Evolutionary conservation across 2,888 invertebrate genomes (phyloP), one percentile per base, ranked within the genome.

Genomic region (Macropis europaea): DNA sequence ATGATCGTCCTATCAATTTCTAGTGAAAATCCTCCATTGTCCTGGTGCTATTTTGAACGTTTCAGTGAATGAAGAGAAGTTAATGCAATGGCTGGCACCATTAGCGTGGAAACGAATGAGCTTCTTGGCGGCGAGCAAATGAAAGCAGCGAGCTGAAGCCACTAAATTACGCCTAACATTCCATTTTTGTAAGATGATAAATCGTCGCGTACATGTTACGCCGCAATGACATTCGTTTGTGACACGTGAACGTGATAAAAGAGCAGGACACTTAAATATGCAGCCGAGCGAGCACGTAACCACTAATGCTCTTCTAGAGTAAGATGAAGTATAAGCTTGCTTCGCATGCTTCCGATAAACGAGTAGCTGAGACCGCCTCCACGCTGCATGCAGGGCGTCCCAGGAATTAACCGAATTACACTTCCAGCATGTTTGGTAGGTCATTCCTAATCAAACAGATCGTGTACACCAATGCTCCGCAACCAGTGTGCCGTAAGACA

Each of bases 211-310:
- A 38, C 47, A 15, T 13, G 36, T 56, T 36, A 30, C 34, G 43
- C 36, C 42, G 56, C 22, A 63, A 56, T 68, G 48, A 63, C 50
- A 63, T 63, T 56, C 56, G 9, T 43, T 56, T 56, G 42, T 47
- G 54, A 68, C 63, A 68, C 54, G 63, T 48, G 43, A 42, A 56
- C 43, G 56, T 50, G 63, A 68, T 68, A 63, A 68, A 63, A 22
- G 54, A 68, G 62, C 54, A 7, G 48, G 48, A 13, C 13, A 9
- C 22, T 56, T 43, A 43, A 56, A n/a, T 26, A 9, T 17, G 45
- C 34, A 40, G 15, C 24, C 40, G 32, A 11, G 45, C 26, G 48
- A 56, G 47, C 54, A 63, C 63, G 63, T 63, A 63, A 63, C 43
- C 28, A 50, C 48, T 68, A 56, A 63, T 68, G 63, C 53, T 13